Evolutionary conservation across 2,797 vertebrate genomes (phyloP).

Genomic region (Chelon labrosus): DNA sequence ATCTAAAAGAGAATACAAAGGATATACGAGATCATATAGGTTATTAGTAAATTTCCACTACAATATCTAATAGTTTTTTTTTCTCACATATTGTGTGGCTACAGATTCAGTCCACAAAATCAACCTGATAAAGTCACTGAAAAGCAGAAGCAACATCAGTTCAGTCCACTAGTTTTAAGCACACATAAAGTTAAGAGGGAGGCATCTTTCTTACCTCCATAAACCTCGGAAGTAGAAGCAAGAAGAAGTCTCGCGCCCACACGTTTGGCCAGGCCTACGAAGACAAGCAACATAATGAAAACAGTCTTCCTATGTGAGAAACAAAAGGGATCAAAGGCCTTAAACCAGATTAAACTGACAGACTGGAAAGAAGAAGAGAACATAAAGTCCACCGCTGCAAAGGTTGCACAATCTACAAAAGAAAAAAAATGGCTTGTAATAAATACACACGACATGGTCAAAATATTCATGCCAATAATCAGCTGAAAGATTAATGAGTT

Average conservation of each 20-base stretch:
- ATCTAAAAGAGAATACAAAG: no score
- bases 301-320: not conserved
- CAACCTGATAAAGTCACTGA: not conserved
- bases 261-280: constrained; percentile 93
- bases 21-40: no score
- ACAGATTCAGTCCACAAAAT: not conserved
- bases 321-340: not conserved
- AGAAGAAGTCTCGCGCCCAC: constrained; percentile 96
- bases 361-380: not conserved
- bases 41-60: no score
- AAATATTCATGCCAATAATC: not conserved
- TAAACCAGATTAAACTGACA: not conserved
- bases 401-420: not conserved
- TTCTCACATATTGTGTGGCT: not conserved
- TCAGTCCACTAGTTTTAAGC: not conserved
- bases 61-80: not conserved
- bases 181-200: not conserved
- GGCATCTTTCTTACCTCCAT: constrained; percentile 90
- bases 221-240: constrained; percentile 97
- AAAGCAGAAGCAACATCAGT: not conserved
- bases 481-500: not conserved
- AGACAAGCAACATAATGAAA: constrained; percentile 37
- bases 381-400: not conserved
- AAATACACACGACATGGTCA: not conserved
- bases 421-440: not conserved